These are phyloP conservation scores for Cyphomyrmex costatus DNA, from an alignment of 1,140 invertebrate genomes.

Conservation along the genomic window DNA sequence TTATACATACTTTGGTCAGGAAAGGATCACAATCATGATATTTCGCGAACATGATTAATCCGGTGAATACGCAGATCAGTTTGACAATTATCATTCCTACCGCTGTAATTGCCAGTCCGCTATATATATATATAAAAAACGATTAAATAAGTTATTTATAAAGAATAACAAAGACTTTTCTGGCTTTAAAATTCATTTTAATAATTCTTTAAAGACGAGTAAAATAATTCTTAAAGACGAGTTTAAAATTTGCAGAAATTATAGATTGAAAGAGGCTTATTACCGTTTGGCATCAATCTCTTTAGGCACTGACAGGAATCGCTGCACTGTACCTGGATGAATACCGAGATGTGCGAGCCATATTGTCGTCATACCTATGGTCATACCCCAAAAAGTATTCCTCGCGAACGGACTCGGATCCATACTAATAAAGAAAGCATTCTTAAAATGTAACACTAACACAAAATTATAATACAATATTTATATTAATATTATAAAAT, in stretches of 20 bases:
- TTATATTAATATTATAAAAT: slow-evolving; percentile 13
- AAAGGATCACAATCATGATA: slow-evolving; percentile 90
- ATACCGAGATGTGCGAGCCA: slow-evolving; percentile 89
- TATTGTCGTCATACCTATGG: slow-evolving; percentile 87
- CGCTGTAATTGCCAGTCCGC: slow-evolving; percentile 78
- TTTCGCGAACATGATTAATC: slow-evolving; percentile 88
- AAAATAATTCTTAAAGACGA: no score
- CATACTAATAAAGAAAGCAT: slow-evolving; percentile 82
- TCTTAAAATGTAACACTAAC: neutral
- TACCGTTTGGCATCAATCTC: slow-evolving; percentile 87
- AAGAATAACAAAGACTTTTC: neutral
- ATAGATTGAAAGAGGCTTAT: slow-evolving; percentile 66
- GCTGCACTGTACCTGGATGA: slow-evolving; percentile 90
- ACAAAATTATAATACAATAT: neutral
- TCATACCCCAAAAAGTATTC: slow-evolving; percentile 88
- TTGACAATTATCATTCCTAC: slow-evolving; percentile 84
- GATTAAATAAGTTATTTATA: no score
- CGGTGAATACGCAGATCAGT: slow-evolving; percentile 81
- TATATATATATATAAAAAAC: slow-evolving; percentile 56
- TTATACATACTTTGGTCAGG: slow-evolving; percentile 69
- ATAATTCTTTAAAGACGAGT: neutral
- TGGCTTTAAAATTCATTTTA: neutral
- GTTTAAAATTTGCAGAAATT: neutral
- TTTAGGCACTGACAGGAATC: slow-evolving; percentile 89
- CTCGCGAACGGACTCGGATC: slow-evolving; percentile 87